Conservation (phyloP, 2,113 vertebrate genomes). For the Balaenoptera acutorostrata region DNA sequence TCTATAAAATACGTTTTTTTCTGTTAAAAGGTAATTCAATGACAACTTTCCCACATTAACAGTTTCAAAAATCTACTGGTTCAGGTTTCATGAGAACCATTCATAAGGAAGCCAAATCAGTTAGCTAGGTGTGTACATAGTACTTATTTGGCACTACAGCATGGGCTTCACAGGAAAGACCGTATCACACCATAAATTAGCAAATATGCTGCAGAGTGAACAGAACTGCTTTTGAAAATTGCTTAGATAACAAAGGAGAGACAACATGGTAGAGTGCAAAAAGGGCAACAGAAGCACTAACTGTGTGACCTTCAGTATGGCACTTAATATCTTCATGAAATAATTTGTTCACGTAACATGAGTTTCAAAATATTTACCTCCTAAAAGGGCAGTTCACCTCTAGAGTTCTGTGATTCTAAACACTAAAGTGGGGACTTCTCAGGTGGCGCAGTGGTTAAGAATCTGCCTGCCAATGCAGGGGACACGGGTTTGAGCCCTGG, state of each 20-base stretch:
- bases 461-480: no score
- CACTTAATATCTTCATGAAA: neutral
- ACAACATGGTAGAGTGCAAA: neutral
- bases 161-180: neutral
- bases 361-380: neutral
- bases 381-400: neutral
- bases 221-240: neutral
- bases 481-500: no score
- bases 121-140: neutral
- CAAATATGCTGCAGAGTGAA: neutral
- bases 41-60: neutral
- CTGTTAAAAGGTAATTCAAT: neutral
- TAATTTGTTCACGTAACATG: neutral
- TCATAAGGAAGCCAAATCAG: neutral
- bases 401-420: neutral
- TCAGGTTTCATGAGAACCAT: neutral
- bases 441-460: no score
- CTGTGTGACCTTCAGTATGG: neutral
- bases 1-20: neutral
- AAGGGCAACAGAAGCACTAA: neutral
- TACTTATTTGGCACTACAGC: neutral
- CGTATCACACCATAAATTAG: neutral
- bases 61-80: neutral
- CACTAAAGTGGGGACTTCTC: no score
- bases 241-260: neutral